Evolutionary conservation across 1,140 invertebrate genomes (phyloP).

Genomic region (Spodoptera litura): DNA sequence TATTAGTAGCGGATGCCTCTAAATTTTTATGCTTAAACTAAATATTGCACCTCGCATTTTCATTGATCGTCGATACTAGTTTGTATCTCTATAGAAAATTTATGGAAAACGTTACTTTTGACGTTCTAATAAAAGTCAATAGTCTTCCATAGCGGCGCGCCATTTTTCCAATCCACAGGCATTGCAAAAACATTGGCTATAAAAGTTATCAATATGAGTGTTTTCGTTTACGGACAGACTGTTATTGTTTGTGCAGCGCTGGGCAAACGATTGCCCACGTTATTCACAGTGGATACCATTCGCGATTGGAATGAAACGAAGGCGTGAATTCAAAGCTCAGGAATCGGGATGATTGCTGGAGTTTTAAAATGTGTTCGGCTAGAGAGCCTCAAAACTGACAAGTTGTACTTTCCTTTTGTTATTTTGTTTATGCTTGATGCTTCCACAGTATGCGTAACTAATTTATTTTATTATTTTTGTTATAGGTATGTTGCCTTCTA

Average conservation of each 20-base stretch:
- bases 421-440: too few species aligned
- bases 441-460: too few species aligned
- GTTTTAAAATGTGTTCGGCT: not conserved
- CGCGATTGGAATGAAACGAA: not conserved
- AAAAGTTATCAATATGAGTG: constrained; percentile 12
- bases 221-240: not conserved
- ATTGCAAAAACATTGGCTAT: not conserved
- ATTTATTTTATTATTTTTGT: not conserved
- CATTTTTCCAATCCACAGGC: not conserved
- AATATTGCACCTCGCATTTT: too few species aligned
- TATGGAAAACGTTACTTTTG: too few species aligned
- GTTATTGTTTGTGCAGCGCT: constrained; percentile 25
- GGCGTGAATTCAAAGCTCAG: not conserved
- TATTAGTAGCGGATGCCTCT: too few species aligned
- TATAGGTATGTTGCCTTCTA: constrained; percentile 10
- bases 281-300: not conserved
- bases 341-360: not conserved
- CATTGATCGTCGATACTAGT: too few species aligned
- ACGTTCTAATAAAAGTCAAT: too few species aligned
- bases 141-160: too few species aligned
- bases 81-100: too few species aligned
- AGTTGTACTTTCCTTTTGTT: not conserved
- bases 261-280: constrained; percentile 8
- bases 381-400: too few species aligned
- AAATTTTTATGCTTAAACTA: too few species aligned